phyloP scores from a whole-genome alignment of 2,888 invertebrate species.

The Limenitis camilla region DNA sequence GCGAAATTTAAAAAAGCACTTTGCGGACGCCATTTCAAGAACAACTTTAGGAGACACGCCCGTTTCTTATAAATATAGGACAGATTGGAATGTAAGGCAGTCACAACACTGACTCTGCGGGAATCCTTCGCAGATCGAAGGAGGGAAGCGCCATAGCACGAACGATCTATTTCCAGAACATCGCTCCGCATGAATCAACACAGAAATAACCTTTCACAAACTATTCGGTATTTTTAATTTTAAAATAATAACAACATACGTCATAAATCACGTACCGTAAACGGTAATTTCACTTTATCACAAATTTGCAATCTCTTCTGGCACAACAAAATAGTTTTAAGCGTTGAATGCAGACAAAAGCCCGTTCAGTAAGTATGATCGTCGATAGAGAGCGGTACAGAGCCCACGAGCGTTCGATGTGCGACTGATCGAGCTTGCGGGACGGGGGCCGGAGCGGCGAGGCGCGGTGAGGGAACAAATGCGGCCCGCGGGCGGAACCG shows the following conservation, averaged over 20 bases:
- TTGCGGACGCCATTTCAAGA: conserved; percentile 69
- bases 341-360: conserved; percentile 56
- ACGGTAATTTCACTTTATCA: conserved; percentile 64
- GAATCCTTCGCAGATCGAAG: conserved; percentile 50
- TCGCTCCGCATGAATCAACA: conserved; percentile 73
- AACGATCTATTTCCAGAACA: conserved; percentile 71
- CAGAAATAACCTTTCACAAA: conserved; percentile 73
- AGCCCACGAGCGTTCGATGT: conserved; percentile 57
- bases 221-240: conserved; percentile 50
- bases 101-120: conserved; percentile 40
- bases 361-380: conserved; percentile 50
- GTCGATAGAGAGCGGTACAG: conserved; percentile 50
- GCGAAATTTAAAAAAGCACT: conserved; percentile 62
- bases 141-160: conserved; percentile 65
- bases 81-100: conserved; percentile 25
- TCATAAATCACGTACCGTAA: conserved; percentile 64
- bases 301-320: conserved; percentile 53
- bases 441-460: conserved; percentile 26
- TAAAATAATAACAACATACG: conserved; percentile 51
- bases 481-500: conserved; percentile 18
- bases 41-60: conserved; percentile 58
- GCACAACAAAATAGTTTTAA: conserved; percentile 42
- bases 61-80: conserved; percentile 34
- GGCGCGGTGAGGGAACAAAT: conserved; percentile 26
- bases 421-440: conserved; percentile 47